Base-by-base conservation (phyloP, 2,113 vertebrate genomes). In the Xenopus laevis region DNA sequence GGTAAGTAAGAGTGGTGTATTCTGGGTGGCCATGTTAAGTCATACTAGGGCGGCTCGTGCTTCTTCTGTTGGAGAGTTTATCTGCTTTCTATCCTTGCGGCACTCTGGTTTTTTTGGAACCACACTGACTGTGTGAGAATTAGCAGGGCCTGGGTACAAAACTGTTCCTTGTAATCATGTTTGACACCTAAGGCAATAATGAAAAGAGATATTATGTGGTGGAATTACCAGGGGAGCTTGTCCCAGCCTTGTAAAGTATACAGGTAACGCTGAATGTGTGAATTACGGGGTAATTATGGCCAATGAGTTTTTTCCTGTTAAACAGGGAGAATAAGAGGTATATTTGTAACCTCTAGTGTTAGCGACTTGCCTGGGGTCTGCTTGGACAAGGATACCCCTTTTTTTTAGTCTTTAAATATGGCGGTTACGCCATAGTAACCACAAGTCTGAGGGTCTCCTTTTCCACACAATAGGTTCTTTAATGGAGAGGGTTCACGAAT, bases 191-290 rank as follows among this genome's bases (percentile, higher is more conserved):
- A 0, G 72, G 65, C 1, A 10, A 58, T 20, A 63, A 77, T 79
- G 80, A 84, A 84, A 83, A 82, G 79, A 71, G 80, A 81, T 21
- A 79, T 83, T 78, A 77, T 77, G 79, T n/a, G 44, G 74, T 76
- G 44, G 50, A 52, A 81, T 80, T 83, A 79, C 81, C 72, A 68
- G 9, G 66, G 44, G 13, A 83, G 81, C 78, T 79, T 82, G 61
- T 71, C 77, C 81, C 83, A 79, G 82, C 80, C 75, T 80, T 81
- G 71, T 79, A 68, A 75, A 71, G 79, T 61, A 5, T 79, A 81
- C 83, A 71, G 83, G 84, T 79, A 78, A 80, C 60, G 13, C 73
- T 0, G 69, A 62, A 70, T 17, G 78, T 40, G 79, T 72, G 65
- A 75, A 20, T 15, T 20, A 77, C 77, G 27, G 77, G 78, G 75